Conservation (phyloP, 2,113 vertebrate genomes). For the Microtus montanus region DNA sequence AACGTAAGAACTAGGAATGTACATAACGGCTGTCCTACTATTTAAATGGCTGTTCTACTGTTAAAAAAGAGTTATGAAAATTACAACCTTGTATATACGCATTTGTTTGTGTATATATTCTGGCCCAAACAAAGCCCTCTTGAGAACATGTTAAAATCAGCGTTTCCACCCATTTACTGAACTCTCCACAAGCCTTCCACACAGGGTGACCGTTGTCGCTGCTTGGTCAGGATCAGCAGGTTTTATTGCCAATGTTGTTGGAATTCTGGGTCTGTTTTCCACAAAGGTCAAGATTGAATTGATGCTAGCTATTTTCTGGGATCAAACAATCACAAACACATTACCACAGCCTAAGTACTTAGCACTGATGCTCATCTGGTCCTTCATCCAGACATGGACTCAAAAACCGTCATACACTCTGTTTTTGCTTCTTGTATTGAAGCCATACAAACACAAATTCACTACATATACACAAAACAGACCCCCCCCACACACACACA, state of each 20-base stretch:
- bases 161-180: not conserved
- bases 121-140: not conserved
- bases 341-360: not conserved
- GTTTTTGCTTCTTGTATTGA: not conserved
- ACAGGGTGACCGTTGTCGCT: not conserved
- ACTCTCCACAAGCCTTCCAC: not conserved
- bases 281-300: not conserved
- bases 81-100: not conserved
- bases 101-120: too few relatives aligned
- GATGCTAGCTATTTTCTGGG: not conserved
- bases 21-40: not conserved
- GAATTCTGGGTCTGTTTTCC: constrained; percentile 21
- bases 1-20: not conserved
- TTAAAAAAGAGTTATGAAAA: constrained; percentile 26
- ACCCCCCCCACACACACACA: not conserved
- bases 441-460: not conserved
- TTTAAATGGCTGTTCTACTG: not conserved
- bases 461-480: not conserved
- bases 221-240: not conserved
- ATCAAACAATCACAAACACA: constrained; percentile 16
- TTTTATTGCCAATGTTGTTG: not conserved
- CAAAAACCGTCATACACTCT: not conserved
- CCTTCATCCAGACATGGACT: not conserved
- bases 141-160: not conserved
- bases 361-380: not conserved